These are phyloP conservation scores for Myiozetetes cayanensis DNA, from an alignment of 2,113 vertebrate genomes.

Conservation along the genomic window DNA sequence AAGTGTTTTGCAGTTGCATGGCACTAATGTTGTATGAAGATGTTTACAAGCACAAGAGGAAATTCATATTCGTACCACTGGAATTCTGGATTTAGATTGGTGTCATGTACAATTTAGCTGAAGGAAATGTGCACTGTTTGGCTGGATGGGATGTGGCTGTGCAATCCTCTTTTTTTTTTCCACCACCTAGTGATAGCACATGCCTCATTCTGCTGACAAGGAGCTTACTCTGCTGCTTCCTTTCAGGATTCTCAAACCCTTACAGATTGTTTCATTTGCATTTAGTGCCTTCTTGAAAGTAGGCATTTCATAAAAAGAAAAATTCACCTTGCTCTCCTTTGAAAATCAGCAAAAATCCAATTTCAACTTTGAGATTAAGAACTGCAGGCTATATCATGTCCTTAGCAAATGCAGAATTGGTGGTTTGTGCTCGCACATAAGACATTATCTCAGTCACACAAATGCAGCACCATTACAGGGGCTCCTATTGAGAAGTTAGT, in stretches of 20 bases:
- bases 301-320: neutral
- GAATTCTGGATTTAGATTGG: neutral
- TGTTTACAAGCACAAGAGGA: slow-evolving; percentile 48
- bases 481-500: neutral
- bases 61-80: neutral
- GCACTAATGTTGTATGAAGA: neutral
- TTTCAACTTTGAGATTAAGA: neutral
- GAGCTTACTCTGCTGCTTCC: neutral
- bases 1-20: neutral
- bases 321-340: neutral
- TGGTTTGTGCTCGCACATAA: neutral
- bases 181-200: neutral
- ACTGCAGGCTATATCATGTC: neutral
- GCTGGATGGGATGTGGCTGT: neutral
- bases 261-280: neutral
- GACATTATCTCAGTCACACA: neutral
- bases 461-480: neutral
- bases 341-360: neutral
- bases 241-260: neutral
- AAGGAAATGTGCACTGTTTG: neutral
- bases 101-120: slow-evolving; percentile 2
- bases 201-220: neutral
- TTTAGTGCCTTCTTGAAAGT: neutral
- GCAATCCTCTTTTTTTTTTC: neutral
- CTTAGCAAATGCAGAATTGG: neutral